Conservation (phyloP, 2,797 vertebrate genomes). For the Tauraco hartlaubi region DNA sequence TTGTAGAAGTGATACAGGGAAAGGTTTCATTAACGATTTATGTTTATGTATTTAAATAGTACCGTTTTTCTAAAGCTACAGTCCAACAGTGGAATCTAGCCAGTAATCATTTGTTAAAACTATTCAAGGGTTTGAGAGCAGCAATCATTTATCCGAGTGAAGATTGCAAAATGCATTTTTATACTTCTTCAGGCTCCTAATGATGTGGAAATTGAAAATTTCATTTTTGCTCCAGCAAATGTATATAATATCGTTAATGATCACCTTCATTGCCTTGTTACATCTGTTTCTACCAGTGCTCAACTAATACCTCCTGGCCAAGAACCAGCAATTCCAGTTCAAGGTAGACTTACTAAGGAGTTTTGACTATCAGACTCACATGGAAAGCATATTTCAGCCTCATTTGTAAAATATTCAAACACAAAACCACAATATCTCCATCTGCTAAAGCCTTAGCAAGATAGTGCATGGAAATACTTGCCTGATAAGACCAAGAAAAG, state of each 20-base stretch:
- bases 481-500: neutral
- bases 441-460: neutral
- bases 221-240: constrained; percentile 31
- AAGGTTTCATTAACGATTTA: neutral
- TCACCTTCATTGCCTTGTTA: constrained; percentile 21
- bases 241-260: constrained; percentile 16
- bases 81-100: constrained; percentile 3
- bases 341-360: neutral
- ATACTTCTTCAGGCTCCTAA: constrained; percentile 44
- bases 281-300: neutral
- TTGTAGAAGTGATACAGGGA: neutral
- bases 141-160: constrained; percentile 27
- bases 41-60: constrained; percentile 7
- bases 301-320: neutral
- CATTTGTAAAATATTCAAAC: neutral
- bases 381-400: neutral
- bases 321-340: neutral
- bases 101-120: constrained; percentile 46
- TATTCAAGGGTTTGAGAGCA: constrained; percentile 35
- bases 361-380: neutral
- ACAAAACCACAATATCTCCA: neutral
- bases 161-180: constrained; percentile 34
- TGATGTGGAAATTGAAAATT: constrained; percentile 47
- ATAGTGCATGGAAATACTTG: neutral
- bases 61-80: neutral